Evolutionary conservation across 1,140 invertebrate genomes (phyloP), one percentile per base, ranked within the genome.

Genomic region (Sycophila sp.): DNA sequence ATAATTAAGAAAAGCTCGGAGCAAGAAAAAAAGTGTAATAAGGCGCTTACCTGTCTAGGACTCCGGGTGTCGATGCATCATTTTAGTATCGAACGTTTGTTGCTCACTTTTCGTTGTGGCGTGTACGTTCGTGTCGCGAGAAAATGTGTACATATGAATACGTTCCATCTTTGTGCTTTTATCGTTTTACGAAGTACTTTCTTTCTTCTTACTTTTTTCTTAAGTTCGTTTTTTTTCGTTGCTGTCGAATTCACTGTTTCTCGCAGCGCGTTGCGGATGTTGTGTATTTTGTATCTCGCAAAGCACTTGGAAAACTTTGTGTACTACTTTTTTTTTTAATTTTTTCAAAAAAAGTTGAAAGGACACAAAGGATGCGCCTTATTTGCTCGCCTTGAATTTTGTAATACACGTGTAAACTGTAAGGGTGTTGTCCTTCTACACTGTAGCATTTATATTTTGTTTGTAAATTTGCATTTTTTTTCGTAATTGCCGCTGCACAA

Each of bases 391-490:
- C 40, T 47, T 47, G 47, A 63, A 63, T 47, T n/a, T 58, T 64
- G 24, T 42, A 42, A 60, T 30, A 59, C 28, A 7, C 36, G 36
- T 66, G 32, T 68, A 68, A 59, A 42, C 36, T 47, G 42, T 68
- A 59, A 47, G 45, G 58, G 32, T n/a, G 28, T 53, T 53, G 40
- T 51, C 36, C 13, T 42, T 60, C 11, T n/a, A 40, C 15, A 10
- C 24, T 45, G 26, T 63, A 63, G 68, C 47, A 69, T 69, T 69
- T 69, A 69, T 56, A 42, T 63, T 63, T 62, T 30, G 19, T 55
- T 69, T 62, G 58, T 69, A 69, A 24, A 69, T 62, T 69, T 51
- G 67, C 45, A 69, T 62, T 69, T 69, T 62, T 24, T n/a, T n/a
- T n/a, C n/a, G n/a, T 40, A 42, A 60, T 60, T 69, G 56, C 68